Percentiles rank a stretch among this genome's conserved stretches.
phyloP scores from a whole-genome alignment of 2,888 invertebrate species.

The Trachelus tabidus region DNA sequence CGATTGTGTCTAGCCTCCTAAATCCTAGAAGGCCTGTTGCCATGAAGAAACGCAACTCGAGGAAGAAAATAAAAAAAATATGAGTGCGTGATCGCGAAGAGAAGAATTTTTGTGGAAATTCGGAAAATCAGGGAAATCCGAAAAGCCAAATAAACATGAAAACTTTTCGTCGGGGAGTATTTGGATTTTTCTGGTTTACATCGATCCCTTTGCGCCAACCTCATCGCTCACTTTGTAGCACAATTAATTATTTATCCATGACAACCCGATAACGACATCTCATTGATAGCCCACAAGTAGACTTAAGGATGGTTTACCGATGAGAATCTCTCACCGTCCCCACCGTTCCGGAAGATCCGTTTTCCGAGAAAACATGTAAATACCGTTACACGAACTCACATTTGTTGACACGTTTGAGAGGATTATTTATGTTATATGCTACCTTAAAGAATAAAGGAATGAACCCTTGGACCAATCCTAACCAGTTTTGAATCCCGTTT shows the following conservation, averaged over 20 bases:
- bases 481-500: conserved; percentile 7
- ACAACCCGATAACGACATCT: neutral
- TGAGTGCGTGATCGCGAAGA: conserved; percentile 1
- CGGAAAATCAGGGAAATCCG: neutral
- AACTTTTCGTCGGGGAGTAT: too few species aligned
- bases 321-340: neutral
- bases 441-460: conserved; percentile 21
- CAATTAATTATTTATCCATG: neutral
- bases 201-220: neutral
- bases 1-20: too few species aligned
- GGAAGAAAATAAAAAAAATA: too few species aligned
- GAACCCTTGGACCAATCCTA: conserved; percentile 26
- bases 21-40: too few species aligned
- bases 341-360: conserved; percentile 1
- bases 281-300: neutral
- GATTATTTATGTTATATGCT: conserved; percentile 20
- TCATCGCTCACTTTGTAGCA: neutral
- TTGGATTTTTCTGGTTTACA: too few species aligned
- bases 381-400: conserved; percentile 19
- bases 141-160: too few species aligned
- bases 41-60: too few species aligned
- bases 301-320: neutral
- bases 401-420: conserved; percentile 23
- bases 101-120: neutral
- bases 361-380: conserved; percentile 13